Conservation (phyloP, 2,888 invertebrate species). For the Nomada goodeniana region DNA sequence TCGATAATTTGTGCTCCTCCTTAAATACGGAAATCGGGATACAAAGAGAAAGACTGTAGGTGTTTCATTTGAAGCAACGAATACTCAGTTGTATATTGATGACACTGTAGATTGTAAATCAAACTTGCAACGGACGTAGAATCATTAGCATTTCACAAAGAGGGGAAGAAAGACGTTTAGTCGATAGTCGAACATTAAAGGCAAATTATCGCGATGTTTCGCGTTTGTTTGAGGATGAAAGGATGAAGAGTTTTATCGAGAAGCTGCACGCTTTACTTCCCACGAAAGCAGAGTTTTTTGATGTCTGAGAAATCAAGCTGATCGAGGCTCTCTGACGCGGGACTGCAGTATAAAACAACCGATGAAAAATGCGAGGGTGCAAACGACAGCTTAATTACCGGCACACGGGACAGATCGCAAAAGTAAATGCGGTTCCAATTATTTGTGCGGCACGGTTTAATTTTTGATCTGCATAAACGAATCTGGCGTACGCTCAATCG, state of each 20-base stretch:
- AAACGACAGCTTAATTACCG: slow-evolving; percentile 57
- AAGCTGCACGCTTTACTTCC: slow-evolving; percentile 9
- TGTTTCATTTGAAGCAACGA: neutral
- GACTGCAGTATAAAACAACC: slow-evolving; percentile 13
- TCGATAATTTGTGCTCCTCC: neutral
- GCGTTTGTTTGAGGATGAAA: neutral
- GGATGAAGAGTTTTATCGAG: slow-evolving; percentile 15
- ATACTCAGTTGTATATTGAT: neutral
- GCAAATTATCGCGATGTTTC: slow-evolving; percentile 17
- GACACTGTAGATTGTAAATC: neutral
- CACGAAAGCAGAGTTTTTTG: neutral
- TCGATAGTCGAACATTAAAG: neutral
- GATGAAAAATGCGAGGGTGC: slow-evolving; percentile 20
- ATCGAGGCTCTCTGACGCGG: slow-evolving; percentile 17
- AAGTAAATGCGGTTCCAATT: slow-evolving; percentile 56
- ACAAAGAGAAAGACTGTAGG: neutral
- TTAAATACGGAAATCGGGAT: neutral
- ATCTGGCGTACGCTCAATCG: neutral
- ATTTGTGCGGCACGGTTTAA: slow-evolving; percentile 19
- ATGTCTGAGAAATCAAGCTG: slow-evolving; percentile 13
- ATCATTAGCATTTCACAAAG: neutral
- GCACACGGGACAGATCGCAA: slow-evolving; percentile 1
- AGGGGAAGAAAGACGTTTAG: neutral
- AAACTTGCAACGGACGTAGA: neutral
- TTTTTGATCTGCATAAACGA: slow-evolving; percentile 50